phyloP scores from a whole-genome alignment of 2,888 invertebrate genomes.

The Cryptocheilus praepositus region DNA sequence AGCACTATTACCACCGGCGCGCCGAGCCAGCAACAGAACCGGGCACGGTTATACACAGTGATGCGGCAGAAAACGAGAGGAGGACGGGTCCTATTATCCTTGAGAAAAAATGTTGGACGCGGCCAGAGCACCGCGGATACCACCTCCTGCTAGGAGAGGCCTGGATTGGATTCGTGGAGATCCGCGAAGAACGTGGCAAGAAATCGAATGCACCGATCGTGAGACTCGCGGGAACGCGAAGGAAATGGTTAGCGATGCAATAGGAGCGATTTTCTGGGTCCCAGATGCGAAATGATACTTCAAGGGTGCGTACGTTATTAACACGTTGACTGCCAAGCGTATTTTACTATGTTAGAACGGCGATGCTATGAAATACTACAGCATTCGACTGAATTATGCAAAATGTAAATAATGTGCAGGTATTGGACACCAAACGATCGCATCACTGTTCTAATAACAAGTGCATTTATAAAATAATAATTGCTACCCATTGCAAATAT shows the following conservation, averaged over 20 bases:
- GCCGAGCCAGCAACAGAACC: slow-evolving; percentile 11
- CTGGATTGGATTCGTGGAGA: slow-evolving; percentile 44
- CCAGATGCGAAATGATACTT: too few relatives aligned
- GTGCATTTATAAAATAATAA: too few relatives aligned
- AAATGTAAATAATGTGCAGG: too few relatives aligned
- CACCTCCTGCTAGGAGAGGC: slow-evolving; percentile 32
- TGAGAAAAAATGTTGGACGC: slow-evolving; percentile 51
- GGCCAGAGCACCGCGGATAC: slow-evolving; percentile 2
- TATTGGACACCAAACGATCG: too few relatives aligned
- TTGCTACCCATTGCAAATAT: too few relatives aligned
- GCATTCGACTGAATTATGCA: too few relatives aligned
- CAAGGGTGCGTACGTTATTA: too few relatives aligned
- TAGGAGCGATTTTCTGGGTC: too few relatives aligned
- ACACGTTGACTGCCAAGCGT: too few relatives aligned
- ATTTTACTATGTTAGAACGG: too few relatives aligned
- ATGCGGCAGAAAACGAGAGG: slow-evolving; percentile 63
- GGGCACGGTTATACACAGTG: slow-evolving; percentile 55
- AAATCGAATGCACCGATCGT: slow-evolving; percentile 49
- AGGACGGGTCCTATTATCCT: slow-evolving; percentile 61
- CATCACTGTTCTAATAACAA: too few relatives aligned
- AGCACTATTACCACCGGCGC: slow-evolving; percentile 38
- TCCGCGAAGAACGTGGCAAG: slow-evolving; percentile 36
- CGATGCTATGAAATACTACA: too few relatives aligned
- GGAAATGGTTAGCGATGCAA: slow-evolving; percentile 22
- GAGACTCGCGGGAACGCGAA: slow-evolving; percentile 32